Evolutionary conservation across 2,797 vertebrate genomes (phyloP).

Genomic region (Leptatherina wallacei): DNA sequence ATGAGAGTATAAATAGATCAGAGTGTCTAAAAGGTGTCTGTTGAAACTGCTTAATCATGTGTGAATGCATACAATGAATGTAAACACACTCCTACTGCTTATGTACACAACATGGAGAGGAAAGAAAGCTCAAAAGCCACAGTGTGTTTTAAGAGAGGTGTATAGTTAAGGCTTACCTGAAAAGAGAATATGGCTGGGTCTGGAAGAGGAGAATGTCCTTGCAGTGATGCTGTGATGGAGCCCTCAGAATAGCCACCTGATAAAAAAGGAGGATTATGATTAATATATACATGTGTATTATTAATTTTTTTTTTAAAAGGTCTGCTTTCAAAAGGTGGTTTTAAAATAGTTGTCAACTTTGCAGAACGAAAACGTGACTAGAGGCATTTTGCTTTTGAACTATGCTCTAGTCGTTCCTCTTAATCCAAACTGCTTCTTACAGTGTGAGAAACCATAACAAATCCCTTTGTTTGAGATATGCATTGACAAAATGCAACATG

Average conservation of each 20-base stretch:
- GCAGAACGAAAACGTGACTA: not conserved
- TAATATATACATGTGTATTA: not conserved
- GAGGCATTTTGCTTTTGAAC: not conserved
- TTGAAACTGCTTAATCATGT: constrained; percentile 45
- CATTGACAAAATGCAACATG: no score
- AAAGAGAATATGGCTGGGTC: constrained; percentile 91
- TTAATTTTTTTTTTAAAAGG: not conserved
- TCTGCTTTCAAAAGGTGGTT: not conserved
- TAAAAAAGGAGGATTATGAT: not conserved
- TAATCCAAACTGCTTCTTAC: not conserved
- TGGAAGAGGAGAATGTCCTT: constrained; percentile 93
- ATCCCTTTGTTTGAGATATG: not conserved
- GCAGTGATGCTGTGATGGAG: constrained; percentile 81
- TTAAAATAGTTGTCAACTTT: not conserved
- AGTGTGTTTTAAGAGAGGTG: not conserved
- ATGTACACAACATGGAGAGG: no score
- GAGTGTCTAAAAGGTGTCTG: constrained; percentile 7
- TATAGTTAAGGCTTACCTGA: constrained; percentile 81
- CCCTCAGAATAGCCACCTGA: constrained; percentile 76
- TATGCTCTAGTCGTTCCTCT: not conserved
- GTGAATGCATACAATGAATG: not conserved
- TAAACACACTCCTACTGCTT: no score
- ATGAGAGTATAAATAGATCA: constrained; percentile 9
- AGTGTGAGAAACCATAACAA: not conserved
- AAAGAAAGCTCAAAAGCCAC: not conserved